Base-by-base conservation (phyloP, 1,140 invertebrate species). In the Panulirus ornatus region DNA sequence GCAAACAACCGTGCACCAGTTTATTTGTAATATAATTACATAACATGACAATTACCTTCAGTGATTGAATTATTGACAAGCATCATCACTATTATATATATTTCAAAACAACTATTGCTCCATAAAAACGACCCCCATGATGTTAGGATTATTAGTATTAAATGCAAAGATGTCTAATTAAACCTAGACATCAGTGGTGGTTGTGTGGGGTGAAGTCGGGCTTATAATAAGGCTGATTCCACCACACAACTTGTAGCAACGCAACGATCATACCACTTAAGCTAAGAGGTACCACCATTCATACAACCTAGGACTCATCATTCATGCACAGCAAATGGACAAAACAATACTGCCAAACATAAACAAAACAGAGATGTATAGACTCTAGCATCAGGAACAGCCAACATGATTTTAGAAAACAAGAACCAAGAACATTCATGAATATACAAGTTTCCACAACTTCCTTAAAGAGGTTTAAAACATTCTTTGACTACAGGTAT, bases 321-420 rank as follows among this genome's bases (percentile, higher is more conserved):
- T 88, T 78, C 88, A 91, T 88, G 79, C 88, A 92, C 89, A 91
- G 86, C 91, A 90, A 90, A 90, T 92, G 90, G 89, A 88, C 91
- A 85, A 92, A 92, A 92, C 91, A 92, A 92, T 92, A 92, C 91
- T 92, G 91, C 81, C 91, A 88, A 92, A 92, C 91, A 92, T 90
- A 92, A 92, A 92, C 88, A 92, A 92, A 92, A 91, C 88, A 92
- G 90, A 76, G 71, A 87, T 92, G 82, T 91, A 91, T 90, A 92
- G 86, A 92, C 84, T 87, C 84, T 91, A 91, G 83, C 84, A 86
- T 92, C 88, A 92, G 91, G 91, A 92, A 92, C 91, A 92, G 91
- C 91, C 91, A 92, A 92, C 91, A 92, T 92, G 91, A 70, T 90
- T 92, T 92, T 91, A 84, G 91, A 91, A 92, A 92, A 92, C 91